These are phyloP conservation scores for Chamaea fasciata DNA, from an alignment of 2,113 vertebrate species.

Conservation along the genomic window DNA sequence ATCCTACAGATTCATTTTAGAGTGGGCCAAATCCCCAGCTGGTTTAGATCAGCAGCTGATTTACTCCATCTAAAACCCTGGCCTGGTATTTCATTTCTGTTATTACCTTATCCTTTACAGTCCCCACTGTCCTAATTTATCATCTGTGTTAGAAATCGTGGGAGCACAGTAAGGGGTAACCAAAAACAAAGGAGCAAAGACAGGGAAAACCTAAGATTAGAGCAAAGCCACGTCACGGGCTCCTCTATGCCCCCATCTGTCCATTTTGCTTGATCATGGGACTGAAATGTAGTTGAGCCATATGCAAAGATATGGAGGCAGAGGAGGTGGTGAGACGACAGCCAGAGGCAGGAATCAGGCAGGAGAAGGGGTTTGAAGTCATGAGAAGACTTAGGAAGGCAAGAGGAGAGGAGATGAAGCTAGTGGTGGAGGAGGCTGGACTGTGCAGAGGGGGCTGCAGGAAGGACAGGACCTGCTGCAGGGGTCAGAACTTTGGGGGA, in stretches of 20 bases:
- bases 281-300: not conserved
- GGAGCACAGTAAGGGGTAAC: not conserved
- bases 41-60: conserved; percentile 61
- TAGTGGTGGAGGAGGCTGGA: not conserved
- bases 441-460: not conserved
- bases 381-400: not conserved
- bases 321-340: not conserved
- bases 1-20: conserved; percentile 54
- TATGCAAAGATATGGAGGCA: not conserved
- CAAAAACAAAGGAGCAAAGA: conserved; percentile 22
- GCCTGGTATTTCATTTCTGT: conserved; percentile 56
- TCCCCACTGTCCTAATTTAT: conserved; percentile 52
- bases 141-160: not conserved
- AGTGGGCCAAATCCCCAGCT: conserved; percentile 61
- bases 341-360: not conserved
- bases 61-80: conserved; percentile 61
- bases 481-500: not conserved
- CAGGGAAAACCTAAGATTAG: not conserved
- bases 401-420: not conserved
- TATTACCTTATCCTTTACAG: conserved; percentile 64
- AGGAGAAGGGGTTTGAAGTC: not conserved
- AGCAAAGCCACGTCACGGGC: not conserved
- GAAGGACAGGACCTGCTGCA: not conserved
- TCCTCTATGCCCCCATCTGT: not conserved
- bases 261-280: not conserved